phyloP scores from a whole-genome alignment of 2,888 invertebrate genomes.

The Apotomis turbidana region DNA sequence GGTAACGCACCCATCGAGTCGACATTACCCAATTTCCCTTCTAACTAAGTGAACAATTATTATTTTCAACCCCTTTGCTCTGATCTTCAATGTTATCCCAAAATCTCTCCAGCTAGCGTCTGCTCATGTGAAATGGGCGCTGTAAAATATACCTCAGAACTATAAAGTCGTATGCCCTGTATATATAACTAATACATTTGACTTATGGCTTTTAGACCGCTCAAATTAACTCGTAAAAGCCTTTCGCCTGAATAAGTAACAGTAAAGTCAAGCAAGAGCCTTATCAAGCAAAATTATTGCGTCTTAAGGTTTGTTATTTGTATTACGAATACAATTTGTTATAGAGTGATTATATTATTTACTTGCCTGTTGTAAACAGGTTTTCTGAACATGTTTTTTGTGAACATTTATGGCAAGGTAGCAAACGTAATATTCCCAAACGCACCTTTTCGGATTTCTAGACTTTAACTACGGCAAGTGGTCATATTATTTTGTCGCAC shows the following conservation, averaged over 20 bases:
- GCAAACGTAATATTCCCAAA: too few relatives aligned
- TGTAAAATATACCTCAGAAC: not conserved
- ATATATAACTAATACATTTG: not conserved
- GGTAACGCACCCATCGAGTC: not conserved
- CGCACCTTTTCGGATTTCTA: too few relatives aligned
- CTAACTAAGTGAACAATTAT: not conserved
- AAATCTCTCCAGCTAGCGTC: not conserved
- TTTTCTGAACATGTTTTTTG: not conserved
- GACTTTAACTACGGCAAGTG: too few relatives aligned
- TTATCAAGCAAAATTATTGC: constrained; percentile 6
- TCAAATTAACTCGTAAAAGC: constrained; percentile 15
- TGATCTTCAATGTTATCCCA: constrained; percentile 3
- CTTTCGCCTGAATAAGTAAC: not conserved
- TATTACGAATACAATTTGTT: not conserved
- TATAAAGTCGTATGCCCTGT: not conserved
- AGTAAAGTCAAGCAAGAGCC: constrained; percentile 8
- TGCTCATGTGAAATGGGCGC: constrained; percentile 8
- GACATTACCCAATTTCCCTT: not conserved
- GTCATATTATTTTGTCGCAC: too few relatives aligned
- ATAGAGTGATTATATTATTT: not conserved
- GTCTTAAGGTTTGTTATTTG: constrained; percentile 3
- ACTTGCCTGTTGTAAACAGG: not conserved
- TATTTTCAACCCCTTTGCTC: constrained; percentile 8
- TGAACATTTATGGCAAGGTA: too few relatives aligned
- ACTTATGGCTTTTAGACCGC: not conserved